Evolutionary conservation across 2,797 vertebrate genomes (phyloP).

Genomic region (Spheniscus humboldti): DNA sequence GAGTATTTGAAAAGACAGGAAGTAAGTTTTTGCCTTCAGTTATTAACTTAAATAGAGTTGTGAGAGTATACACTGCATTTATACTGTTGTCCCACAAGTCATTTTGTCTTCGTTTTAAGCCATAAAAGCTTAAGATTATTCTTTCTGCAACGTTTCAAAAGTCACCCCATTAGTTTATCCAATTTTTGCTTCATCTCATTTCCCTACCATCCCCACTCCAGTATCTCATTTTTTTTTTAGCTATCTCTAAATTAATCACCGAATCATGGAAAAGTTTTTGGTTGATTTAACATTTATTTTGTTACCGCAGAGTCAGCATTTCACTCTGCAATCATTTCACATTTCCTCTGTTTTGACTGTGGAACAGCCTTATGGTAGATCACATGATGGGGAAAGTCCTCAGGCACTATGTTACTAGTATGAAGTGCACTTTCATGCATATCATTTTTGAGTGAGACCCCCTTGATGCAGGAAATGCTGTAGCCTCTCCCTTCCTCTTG

Average conservation of each 20-base stretch:
- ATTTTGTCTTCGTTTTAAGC: neutral
- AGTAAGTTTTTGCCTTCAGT: neutral
- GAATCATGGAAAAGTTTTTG: neutral
- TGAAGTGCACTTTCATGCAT: neutral
- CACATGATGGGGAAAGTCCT: neutral
- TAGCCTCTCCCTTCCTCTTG: neutral
- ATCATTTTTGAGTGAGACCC: neutral
- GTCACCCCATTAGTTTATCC: neutral
- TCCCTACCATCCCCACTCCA: neutral
- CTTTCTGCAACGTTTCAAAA: neutral
- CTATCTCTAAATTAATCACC: neutral
- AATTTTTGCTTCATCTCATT: neutral
- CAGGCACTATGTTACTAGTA: neutral
- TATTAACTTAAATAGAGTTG: neutral
- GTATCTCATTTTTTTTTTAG: neutral
- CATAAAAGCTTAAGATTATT: neutral
- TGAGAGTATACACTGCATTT: neutral
- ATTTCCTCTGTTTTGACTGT: neutral
- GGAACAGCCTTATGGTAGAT: neutral
- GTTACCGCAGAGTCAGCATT: neutral
- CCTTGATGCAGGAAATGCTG: neutral
- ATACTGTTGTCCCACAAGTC: neutral
- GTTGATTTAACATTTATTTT: neutral
- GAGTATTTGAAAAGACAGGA: neutral
- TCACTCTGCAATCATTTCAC: neutral